Evolutionary conservation across 2,113 vertebrate species (phyloP).

Genomic region (Lipotes vexillifer): DNA sequence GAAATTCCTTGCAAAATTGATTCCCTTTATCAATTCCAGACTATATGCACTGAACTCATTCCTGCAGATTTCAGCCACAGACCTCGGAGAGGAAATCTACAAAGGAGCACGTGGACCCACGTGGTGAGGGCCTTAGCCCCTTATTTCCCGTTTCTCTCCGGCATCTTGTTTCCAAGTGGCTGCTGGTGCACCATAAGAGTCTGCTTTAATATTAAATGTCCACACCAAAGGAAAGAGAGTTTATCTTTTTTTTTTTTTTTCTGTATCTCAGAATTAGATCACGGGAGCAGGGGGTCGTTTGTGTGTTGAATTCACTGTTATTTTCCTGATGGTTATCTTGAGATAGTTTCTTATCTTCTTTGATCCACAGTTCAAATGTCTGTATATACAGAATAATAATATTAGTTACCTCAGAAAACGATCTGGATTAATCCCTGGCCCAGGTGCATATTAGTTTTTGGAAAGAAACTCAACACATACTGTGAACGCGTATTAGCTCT

Average conservation of each 20-base stretch:
- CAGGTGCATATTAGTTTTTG: neutral
- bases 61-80: neutral
- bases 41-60: neutral
- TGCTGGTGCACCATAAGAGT: rapidly evolving
- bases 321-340: neutral
- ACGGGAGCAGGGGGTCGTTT: neutral
- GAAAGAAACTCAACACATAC: neutral
- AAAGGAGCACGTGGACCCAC: rapidly evolving
- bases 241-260: neutral
- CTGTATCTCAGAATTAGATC: neutral
- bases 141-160: neutral
- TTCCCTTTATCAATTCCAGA: neutral
- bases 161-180: neutral
- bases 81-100: neutral
- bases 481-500: neutral
- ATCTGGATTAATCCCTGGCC: constrained; percentile 7
- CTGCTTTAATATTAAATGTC: neutral
- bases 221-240: neutral
- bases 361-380: neutral
- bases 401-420: neutral
- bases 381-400: neutral
- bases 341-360: neutral
- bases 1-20: neutral
- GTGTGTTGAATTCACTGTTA: neutral
- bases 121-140: neutral